Percentiles rank a stretch among this genome's conserved stretches.
phyloP scores from a whole-genome alignment of 1,140 invertebrate species.

The Saxidomus purpurata region DNA sequence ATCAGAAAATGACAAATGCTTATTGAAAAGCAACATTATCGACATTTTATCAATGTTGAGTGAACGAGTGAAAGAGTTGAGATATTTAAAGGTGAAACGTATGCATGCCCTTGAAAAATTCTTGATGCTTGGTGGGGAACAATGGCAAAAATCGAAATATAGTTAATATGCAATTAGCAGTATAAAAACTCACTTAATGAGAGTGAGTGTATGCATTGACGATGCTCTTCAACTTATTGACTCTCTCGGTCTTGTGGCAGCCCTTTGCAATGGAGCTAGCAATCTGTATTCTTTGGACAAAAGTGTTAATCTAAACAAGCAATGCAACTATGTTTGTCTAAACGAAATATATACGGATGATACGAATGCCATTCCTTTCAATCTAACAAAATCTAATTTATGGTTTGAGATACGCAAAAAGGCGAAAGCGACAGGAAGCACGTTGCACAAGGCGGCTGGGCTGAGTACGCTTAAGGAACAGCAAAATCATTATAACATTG shows the following conservation, averaged over 20 bases:
- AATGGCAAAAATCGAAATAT: background rate
- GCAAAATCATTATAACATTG: background rate
- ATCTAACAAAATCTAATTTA: background rate
- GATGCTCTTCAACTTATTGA: background rate
- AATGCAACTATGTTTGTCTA: background rate
- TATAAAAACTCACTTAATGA: background rate
- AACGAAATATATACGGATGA: background rate
- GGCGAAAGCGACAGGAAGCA: conserved; percentile 22
- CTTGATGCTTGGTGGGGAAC: background rate
- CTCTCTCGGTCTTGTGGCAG: background rate
- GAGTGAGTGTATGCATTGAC: background rate
- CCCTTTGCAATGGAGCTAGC: background rate
- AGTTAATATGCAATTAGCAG: conserved; percentile 5
- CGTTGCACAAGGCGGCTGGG: conserved; percentile 1
- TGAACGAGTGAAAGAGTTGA: background rate
- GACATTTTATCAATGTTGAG: background rate
- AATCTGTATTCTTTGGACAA: background rate
- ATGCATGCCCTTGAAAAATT: background rate
- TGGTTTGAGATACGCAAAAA: conserved; percentile 2
- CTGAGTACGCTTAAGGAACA: conserved; percentile 16
- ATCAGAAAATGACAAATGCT: background rate
- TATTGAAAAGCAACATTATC: background rate
- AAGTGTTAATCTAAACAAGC: background rate
- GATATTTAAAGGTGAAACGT: background rate
- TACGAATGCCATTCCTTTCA: background rate